Evolutionary conservation across 2,888 invertebrate genomes (phyloP).

Genomic region (Lasioglossum pauxillum): DNA sequence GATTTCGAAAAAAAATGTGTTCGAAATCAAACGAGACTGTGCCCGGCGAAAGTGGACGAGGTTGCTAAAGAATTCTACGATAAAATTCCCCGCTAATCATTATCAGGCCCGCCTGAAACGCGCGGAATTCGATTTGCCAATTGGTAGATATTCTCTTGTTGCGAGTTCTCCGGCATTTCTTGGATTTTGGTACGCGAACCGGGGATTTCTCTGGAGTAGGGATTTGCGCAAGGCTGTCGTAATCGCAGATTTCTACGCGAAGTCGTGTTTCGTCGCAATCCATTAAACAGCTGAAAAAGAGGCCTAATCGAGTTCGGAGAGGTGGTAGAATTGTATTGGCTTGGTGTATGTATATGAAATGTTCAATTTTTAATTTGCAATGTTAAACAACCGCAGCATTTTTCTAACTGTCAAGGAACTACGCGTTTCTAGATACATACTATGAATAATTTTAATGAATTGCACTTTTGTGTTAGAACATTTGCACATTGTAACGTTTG

Average conservation of each 20-base stretch:
- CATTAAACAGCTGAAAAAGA: background rate
- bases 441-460: no score
- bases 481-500: no score
- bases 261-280: background rate
- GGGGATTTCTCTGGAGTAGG: background rate
- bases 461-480: no score
- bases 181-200: background rate
- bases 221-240: background rate
- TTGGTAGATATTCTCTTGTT: background rate
- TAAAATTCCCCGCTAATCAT: background rate
- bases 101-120: background rate
- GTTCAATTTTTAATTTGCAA: background rate
- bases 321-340: background rate
- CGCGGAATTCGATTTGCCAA: background rate
- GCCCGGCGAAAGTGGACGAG: background rate
- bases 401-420: no score
- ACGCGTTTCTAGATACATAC: no score
- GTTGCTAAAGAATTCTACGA: background rate
- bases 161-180: background rate
- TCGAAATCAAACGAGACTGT: background rate
- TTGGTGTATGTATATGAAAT: background rate
- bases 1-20: background rate
- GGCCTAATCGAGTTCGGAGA: background rate
- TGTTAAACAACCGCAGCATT: no score
- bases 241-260: constrained; percentile 11